These are phyloP conservation scores for Todiramphus saurophagus DNA, from an alignment of 2,113 vertebrate genomes.

Conservation along the genomic window DNA sequence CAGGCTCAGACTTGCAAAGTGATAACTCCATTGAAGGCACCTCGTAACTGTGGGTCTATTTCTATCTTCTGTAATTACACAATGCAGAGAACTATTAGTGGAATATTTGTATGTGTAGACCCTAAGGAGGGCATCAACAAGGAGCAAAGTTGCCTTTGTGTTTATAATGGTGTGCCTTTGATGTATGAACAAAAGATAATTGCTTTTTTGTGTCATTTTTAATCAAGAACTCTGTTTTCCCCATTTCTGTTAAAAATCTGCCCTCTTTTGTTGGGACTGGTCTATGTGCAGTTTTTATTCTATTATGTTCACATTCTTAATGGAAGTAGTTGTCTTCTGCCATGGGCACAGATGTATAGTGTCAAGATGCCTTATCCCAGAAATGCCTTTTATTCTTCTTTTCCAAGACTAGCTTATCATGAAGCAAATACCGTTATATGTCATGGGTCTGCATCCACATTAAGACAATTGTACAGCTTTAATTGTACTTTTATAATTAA, in stretches of 20 bases:
- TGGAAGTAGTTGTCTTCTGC: not conserved
- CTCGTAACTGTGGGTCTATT: not conserved
- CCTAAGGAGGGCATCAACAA: not conserved
- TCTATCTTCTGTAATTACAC: not conserved
- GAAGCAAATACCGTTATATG: not conserved
- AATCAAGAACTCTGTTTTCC: not conserved
- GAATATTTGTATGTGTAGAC: not conserved
- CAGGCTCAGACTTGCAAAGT: not conserved
- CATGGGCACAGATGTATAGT: not conserved
- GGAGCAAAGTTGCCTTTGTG: not conserved
- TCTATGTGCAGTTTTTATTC: not conserved
- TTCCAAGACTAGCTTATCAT: not conserved
- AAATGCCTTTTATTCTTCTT: not conserved
- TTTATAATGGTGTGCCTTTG: not conserved
- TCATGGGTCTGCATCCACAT: not conserved
- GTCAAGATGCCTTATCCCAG: not conserved
- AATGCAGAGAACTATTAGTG: not conserved
- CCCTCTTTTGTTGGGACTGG: not conserved
- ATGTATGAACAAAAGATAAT: not conserved
- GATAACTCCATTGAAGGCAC: constrained; percentile 1
- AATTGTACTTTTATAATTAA: not conserved
- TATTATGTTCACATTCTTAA: not conserved
- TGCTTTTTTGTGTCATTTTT: not conserved
- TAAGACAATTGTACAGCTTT: not conserved
- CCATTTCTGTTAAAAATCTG: not conserved